Percentiles rank a stretch among this genome's conserved stretches.
Evolutionary conservation across 1,140 invertebrate genomes (phyloP).

Genomic region (Pseudomyrmex sp.): DNA sequence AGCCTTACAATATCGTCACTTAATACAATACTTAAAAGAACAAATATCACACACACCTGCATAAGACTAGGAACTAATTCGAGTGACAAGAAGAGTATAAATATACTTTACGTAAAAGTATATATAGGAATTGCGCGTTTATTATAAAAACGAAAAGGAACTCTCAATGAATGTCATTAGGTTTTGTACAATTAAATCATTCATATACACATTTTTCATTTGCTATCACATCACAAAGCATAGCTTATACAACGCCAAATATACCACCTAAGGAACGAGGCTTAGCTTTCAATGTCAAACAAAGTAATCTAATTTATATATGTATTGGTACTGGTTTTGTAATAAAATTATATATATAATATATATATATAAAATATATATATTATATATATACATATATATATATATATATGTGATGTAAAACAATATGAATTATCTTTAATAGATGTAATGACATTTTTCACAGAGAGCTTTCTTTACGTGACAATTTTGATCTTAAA

Average conservation of each 20-base stretch:
- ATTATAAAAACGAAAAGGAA: constrained; percentile 64
- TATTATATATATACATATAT: constrained; percentile 62
- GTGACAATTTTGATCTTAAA: constrained; percentile 72
- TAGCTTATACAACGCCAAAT: constrained; percentile 9
- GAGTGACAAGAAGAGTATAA: constrained; percentile 45
- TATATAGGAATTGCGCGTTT: constrained; percentile 43
- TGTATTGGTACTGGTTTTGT: constrained; percentile 62
- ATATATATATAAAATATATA: constrained; percentile 64
- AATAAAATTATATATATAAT: constrained; percentile 39
- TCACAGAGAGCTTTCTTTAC: constrained; percentile 36
- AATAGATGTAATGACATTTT: constrained; percentile 55
- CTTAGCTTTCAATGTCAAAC: constrained; percentile 76
- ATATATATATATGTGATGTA: constrained; percentile 30
- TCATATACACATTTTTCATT: constrained; percentile 33
- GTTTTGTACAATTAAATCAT: constrained; percentile 43
- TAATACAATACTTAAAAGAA: constrained; percentile 64
- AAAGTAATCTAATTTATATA: constrained; percentile 45
- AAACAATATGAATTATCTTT: not conserved
- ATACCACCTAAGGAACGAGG: constrained; percentile 58
- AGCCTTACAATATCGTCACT: constrained; percentile 67
- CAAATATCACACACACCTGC: constrained; percentile 47
- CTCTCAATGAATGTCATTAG: constrained; percentile 56
- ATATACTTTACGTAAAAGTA: constrained; percentile 36
- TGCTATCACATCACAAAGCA: constrained; percentile 45
- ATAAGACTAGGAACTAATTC: constrained; percentile 60